These are phyloP conservation scores for Catamblyrhynchus diadema DNA, from an alignment of 2,797 vertebrate genomes.

Conservation along the genomic window DNA sequence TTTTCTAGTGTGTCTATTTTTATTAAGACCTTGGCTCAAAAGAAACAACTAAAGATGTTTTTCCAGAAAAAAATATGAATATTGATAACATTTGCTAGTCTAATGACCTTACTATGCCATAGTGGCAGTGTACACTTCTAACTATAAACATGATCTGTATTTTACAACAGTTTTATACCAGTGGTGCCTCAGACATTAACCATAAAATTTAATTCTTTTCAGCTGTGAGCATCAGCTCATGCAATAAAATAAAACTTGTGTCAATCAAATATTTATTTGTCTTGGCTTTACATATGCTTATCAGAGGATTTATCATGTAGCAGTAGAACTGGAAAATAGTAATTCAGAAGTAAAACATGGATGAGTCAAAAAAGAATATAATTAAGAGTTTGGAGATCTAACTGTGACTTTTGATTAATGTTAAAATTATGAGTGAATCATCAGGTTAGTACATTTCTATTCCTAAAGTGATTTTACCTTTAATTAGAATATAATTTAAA, in stretches of 20 bases:
- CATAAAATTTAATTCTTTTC: background rate
- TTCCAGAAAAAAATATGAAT: background rate
- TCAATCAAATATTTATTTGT: background rate
- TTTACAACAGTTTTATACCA: background rate
- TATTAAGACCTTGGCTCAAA: background rate
- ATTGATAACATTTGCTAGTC: background rate
- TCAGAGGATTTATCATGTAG: background rate
- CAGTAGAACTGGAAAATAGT: background rate
- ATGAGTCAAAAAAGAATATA: background rate
- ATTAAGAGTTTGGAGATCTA: background rate
- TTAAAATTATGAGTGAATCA: background rate
- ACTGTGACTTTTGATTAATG: background rate
- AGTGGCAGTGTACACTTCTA: background rate
- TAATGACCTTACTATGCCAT: background rate
- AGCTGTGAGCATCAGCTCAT: background rate
- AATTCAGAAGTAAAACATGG: background rate
- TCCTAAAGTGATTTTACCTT: background rate
- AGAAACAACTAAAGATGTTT: background rate
- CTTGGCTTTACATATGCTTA: background rate
- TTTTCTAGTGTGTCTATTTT: background rate
- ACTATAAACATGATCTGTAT: background rate
- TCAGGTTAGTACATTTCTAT: background rate
- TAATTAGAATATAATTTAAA: background rate
- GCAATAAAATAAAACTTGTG: background rate
- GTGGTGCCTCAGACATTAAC: background rate